Base-by-base conservation (phyloP, 2,888 invertebrate genomes). In the Andrena marginata region DNA sequence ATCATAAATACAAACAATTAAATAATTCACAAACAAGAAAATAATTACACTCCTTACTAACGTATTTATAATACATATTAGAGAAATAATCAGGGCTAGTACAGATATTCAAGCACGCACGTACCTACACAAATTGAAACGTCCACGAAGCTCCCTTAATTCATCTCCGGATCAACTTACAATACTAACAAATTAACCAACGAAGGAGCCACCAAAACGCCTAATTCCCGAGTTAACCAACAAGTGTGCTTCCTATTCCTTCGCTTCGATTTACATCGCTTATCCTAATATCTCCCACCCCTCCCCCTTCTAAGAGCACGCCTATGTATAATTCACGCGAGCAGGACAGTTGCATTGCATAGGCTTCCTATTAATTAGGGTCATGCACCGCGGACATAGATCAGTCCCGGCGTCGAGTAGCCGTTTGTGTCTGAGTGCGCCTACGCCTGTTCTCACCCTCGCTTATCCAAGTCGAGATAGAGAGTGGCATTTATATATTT, bases 331-430 rank as follows among this genome's bases (percentile, higher is more conserved):
- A 93, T 93, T 92, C 91, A 93, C 90, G 86, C 81, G 82, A 85
- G 81, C 85, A 85, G 90, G 93, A 93, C 93, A 93, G 93, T 93
- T 92, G 93, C 93, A 93, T 93, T 90, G 92, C 93, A 91, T 92
- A 91, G 92, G 89, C 91, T 93, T 91, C 91, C 93, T 93, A 93
- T 93, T 94, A 94, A 94, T 94, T 93, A 93, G 92, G 93, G 93
- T 93, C 93, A 92, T 93, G 93, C 92, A 93, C 92, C 91, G 89
- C 87, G 91, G 86, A 87, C 92, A 92, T 93, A 92, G 92, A 93
- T 93, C 93, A 93, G 89, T 85, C 84, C 90, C 87, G 59, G 86
- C 84, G 84, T 86, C 85, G 87, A 88, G 82, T 84, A 86, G 81
- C 87, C 85, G 85, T 82, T 85, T 82, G 78, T 83, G 81, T 67